Base-by-base conservation (phyloP, 2,797 vertebrate species). In the Tokudaia muenninki region DNA sequence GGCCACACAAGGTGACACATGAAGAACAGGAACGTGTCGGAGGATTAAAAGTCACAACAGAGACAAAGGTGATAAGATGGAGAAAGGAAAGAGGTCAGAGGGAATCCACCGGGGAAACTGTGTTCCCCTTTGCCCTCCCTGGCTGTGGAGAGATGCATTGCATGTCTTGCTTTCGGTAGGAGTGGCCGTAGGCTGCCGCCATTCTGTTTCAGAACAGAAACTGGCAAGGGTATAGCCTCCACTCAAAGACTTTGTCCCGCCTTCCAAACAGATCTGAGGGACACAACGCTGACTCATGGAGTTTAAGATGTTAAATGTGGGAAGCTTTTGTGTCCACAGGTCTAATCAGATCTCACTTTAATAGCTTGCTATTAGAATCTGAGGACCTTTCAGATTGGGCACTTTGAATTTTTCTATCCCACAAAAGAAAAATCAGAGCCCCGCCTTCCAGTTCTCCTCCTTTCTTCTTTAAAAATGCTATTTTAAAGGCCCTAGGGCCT, bases 141-240 rank as follows among this genome's bases (percentile, higher is more conserved):
- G 4, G 12, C 70, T 22, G 1, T 3, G 2, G 26, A 84, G 77
- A 37, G n/a, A 29, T 0, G 0, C 12, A 6, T 13, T 1, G 34
- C 19, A 50, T 1, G 0, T 3, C 0, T 0, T 34, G 31, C 57
- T 47, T 41, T 6, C 1, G 1, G 50, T 12, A 6, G 57, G 34
- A 0, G 11, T 12, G 5, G 12, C 26, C 13, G 70, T 57, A 37
- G 59, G 6, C 70, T 41, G 61, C 41, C 26, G n/a, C 80, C 22
- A 7, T 82, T 77, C 47, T 34, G 4, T n/a, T 91, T 83, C 29
- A 70, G 75, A 63, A 41, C 19, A 24, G 34, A 52, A 26, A 2
- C 31, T 63, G 65, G 9, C 44, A 34, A 65, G 50, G 81, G 17
- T 17, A 70, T 8, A 87, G 52, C 63, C 70, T 65, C 65, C 8